Evolutionary conservation across 1,140 invertebrate species (phyloP).

Genomic region (Matsumurasca onukii): DNA sequence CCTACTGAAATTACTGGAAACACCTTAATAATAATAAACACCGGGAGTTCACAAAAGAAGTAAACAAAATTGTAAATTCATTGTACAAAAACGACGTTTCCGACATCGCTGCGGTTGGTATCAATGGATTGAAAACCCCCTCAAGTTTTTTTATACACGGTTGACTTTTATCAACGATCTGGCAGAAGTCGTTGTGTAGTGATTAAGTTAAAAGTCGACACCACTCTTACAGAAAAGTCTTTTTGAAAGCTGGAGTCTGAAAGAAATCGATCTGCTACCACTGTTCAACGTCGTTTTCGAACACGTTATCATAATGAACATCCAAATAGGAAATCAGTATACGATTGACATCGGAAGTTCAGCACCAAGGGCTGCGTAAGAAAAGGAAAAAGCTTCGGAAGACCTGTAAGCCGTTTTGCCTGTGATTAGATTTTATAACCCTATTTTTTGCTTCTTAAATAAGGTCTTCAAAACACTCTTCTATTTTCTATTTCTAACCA

Average conservation of each 20-base stretch:
- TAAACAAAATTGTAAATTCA: neutral
- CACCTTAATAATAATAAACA: neutral
- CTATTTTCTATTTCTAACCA: too few relatives aligned
- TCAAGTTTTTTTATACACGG: constrained; percentile 11
- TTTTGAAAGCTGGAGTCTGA: constrained; percentile 3
- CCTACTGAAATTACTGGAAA: too few relatives aligned
- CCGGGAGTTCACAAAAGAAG: neutral
- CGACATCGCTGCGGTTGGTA: neutral
- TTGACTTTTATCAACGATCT: neutral
- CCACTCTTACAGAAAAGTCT: constrained; percentile 4
- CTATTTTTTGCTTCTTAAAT: too few relatives aligned
- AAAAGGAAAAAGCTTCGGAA: constrained; percentile 9
- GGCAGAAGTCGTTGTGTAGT: too few relatives aligned
- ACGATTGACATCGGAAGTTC: constrained; percentile 11
- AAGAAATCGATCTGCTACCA: constrained; percentile 8
- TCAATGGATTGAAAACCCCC: too few relatives aligned
- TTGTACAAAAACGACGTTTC: neutral
- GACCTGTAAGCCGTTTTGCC: too few relatives aligned
- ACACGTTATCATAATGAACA: neutral
- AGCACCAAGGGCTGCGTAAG: neutral
- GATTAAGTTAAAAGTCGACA: neutral
- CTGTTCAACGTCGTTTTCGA: constrained; percentile 7
- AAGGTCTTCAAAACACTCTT: too few relatives aligned
- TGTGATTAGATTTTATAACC: too few relatives aligned
- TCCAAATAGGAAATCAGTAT: constrained; percentile 5